Conservation (phyloP, 2,888 invertebrate species). For the Drosophila dives region DNA sequence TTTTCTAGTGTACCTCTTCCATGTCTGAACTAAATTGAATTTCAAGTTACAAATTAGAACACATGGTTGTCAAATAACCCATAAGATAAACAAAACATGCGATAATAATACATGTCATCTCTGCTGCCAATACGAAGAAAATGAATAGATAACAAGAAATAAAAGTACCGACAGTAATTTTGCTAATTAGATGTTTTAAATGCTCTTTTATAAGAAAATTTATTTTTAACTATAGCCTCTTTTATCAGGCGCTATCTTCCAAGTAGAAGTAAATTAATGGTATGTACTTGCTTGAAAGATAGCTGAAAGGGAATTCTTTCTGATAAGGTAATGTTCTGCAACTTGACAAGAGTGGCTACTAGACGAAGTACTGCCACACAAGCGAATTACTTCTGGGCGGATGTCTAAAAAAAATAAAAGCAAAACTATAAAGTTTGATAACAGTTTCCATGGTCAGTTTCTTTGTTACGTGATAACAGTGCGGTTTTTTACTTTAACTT, state of each 20-base stretch:
- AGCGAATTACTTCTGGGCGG: slow-evolving; percentile 9
- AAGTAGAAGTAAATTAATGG: too few species aligned
- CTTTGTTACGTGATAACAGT: slow-evolving; percentile 46
- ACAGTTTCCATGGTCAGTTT: slow-evolving; percentile 48
- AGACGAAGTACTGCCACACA: slow-evolving; percentile 1
- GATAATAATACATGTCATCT: slow-evolving; percentile 34
- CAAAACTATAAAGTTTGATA: slow-evolving; percentile 23
- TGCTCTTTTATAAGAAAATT: not conserved
- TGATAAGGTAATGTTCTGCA: slow-evolving; percentile 2
- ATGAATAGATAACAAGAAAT: not conserved
- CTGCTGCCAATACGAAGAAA: slow-evolving; percentile 3
- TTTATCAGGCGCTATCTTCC: not conserved
- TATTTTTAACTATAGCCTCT: not conserved
- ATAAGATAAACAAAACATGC: slow-evolving; percentile 9
- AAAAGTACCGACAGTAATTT: not conserved
- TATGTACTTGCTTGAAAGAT: slow-evolving; percentile 12
- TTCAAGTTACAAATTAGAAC: not conserved
- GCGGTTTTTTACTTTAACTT: slow-evolving; percentile 7
- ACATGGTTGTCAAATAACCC: slow-evolving; percentile 2
- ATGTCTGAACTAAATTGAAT: slow-evolving; percentile 2
- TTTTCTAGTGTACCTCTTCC: not conserved
- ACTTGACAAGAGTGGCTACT: slow-evolving; percentile 14
- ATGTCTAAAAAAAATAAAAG: slow-evolving; percentile 15
- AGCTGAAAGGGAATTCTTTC: not conserved
- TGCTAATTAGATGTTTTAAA: not conserved